Percentiles rank a stretch among this genome's conserved stretches.
Evolutionary conservation across 2,797 vertebrate genomes (phyloP).

Genomic region (Amniataba percoides): DNA sequence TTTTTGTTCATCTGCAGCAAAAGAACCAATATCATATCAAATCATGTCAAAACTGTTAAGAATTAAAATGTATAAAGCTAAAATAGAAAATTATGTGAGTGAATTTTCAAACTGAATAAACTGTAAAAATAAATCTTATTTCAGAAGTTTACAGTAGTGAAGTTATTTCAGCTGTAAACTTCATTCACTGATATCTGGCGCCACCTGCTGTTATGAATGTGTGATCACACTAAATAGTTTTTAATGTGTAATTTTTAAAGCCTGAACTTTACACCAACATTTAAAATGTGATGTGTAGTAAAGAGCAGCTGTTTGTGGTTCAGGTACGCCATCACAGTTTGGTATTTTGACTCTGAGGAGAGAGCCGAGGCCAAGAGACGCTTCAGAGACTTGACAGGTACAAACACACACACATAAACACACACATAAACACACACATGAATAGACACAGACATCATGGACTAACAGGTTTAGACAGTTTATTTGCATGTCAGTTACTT

Average conservation of each 20-base stretch:
- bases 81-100: too few relatives aligned
- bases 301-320: conserved; percentile 11
- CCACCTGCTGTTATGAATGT: conserved; percentile 14
- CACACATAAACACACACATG: not conserved
- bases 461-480: not conserved
- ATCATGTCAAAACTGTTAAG: too few relatives aligned
- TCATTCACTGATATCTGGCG: not conserved
- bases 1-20: too few relatives aligned
- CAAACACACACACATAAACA: not conserved
- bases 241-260: not conserved
- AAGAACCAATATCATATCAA: not conserved
- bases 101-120: too few relatives aligned
- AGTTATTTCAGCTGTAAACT: too few relatives aligned
- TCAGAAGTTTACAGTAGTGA: too few relatives aligned
- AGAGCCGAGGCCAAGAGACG: conserved; percentile 91
- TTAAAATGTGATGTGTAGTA: not conserved
- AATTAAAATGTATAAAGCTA: too few relatives aligned
- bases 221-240: not conserved
- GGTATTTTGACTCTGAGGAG: conserved; percentile 97
- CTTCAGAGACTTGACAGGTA: conserved; percentile 61
- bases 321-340: conserved; percentile 96
- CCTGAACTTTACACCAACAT: too few relatives aligned
- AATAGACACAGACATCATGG: not conserved
- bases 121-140: too few relatives aligned
- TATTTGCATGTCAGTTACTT: not conserved